Evolutionary conservation across 2,797 vertebrate genomes (phyloP).

Genomic region (Squalus acanthias): DNA sequence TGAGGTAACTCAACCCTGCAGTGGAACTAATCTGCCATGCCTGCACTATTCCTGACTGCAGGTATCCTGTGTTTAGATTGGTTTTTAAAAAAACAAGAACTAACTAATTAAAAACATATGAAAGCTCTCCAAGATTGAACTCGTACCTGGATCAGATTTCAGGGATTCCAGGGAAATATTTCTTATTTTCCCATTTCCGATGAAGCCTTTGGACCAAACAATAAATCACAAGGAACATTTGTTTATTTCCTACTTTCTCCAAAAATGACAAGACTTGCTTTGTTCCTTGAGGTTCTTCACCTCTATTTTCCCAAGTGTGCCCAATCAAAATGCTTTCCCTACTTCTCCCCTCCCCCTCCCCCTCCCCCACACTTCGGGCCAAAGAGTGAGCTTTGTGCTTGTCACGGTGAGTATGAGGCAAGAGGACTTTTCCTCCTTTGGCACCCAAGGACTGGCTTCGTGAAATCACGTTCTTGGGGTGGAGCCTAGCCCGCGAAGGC

Average conservation of each 20-base stretch:
- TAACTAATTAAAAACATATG: background rate
- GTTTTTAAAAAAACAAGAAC: background rate
- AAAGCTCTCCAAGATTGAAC: background rate
- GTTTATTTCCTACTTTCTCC: background rate
- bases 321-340: background rate
- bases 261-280: background rate
- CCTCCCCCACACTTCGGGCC: no score
- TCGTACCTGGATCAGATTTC: background rate
- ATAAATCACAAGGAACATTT: background rate
- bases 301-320: background rate
- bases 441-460: background rate
- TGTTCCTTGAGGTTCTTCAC: background rate
- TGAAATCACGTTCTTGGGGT: background rate
- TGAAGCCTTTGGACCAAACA: background rate
- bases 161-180: background rate
- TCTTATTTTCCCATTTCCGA: background rate
- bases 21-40: conserved; percentile 13
- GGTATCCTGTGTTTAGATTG: conserved; percentile 13
- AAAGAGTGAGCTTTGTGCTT: background rate
- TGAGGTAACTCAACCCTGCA: background rate
- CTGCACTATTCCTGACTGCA: background rate
- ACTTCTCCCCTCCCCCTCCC: background rate
- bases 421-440: background rate
- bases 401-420: background rate
- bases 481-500: background rate